Base-by-base conservation (phyloP, 2,797 vertebrate species). In the Gymnothorax javanicus region DNA sequence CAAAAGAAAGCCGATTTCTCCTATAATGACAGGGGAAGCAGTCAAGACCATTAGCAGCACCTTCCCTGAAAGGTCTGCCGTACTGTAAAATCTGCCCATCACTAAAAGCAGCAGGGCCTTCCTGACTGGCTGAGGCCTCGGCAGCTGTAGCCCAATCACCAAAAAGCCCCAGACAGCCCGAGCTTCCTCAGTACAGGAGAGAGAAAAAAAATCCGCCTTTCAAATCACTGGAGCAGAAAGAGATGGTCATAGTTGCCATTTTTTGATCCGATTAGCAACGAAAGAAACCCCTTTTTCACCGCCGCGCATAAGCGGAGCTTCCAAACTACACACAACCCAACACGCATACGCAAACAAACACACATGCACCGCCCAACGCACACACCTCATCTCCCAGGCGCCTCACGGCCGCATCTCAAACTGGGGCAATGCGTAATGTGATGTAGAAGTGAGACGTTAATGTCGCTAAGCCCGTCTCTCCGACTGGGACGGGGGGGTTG, bases 11-110 rank as follows among this genome's bases (percentile, higher is more conserved):
- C 54, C 20, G 23, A n/a, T 73, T 56, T 6, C 64, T 56, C 11
- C 43, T 62, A 50, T 62, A 25, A n/a, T n/a, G 20, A 7, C 20
- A 83, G 71, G 15, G 67, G n/a, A 8, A 82, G 50, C 15, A 20
- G 17, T 56, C n/a, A 43, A 43, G 23, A 4, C 67, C 82, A 62
- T 50, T 57, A 71, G 57, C 58, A 50, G 67, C 82, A 84, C 27
- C 33, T 75, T 33, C 69, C 60, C 82, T 84, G 75, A 86, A 86
- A 57, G 12, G 85, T 87, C 77, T 84, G 84, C 89, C 59, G 91
- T 62, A 81, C 20, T 86, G 87, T 89, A 87, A 94, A 95, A 94
- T 95, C 95, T 95, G 94, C 94, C 94, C 89, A 92, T 94, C 93
- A 94, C 92, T 94, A 94, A 93, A 89, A 33, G 89, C 93, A 91